Percentiles rank a stretch among this genome's conserved stretches.
Conservation (phyloP, 2,797 vertebrate genomes). For the Mastacembelus armatus region DNA sequence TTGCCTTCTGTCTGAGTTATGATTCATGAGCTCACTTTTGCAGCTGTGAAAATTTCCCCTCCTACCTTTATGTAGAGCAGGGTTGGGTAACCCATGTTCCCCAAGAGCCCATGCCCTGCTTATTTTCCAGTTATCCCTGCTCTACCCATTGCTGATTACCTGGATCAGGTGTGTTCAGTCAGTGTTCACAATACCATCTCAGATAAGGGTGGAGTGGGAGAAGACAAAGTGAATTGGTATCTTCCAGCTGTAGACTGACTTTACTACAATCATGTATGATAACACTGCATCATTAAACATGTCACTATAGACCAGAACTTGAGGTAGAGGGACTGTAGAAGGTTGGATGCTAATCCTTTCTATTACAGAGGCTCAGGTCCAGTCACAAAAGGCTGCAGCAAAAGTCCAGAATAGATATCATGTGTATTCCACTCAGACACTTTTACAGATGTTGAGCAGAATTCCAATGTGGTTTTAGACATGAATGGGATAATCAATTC, state of each 20-base stretch:
- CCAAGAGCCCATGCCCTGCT: too few species aligned
- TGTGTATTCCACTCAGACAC: constrained; percentile 13
- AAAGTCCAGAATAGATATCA: constrained; percentile 13
- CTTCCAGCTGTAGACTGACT: too few species aligned
- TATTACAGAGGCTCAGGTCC: constrained; percentile 34
- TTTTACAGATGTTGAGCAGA: constrained; percentile 19
- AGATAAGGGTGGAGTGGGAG: too few species aligned
- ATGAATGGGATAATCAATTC: constrained; percentile 10
- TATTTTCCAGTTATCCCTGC: too few species aligned
- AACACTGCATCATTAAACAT: constrained; percentile 42
- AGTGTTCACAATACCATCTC: too few species aligned
- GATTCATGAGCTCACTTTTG: constrained; percentile 37
- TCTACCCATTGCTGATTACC: too few species aligned
- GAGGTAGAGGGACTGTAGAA: constrained; percentile 6
- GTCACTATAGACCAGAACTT: constrained; percentile 24
- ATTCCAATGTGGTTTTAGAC: constrained; percentile 27
- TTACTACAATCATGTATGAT: constrained; percentile 17
- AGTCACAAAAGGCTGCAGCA: constrained; percentile 15
- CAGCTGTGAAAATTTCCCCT: not conserved
- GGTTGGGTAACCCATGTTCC: too few species aligned
- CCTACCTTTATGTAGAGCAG: constrained; percentile 11
- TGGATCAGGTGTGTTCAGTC: too few species aligned
- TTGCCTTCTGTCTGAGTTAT: constrained; percentile 10
- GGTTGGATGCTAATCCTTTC: constrained; percentile 46
- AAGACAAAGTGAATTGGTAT: too few species aligned